Evolutionary conservation across 2,797 vertebrate species (phyloP).

Genomic region (Protonibea diacanthus): DNA sequence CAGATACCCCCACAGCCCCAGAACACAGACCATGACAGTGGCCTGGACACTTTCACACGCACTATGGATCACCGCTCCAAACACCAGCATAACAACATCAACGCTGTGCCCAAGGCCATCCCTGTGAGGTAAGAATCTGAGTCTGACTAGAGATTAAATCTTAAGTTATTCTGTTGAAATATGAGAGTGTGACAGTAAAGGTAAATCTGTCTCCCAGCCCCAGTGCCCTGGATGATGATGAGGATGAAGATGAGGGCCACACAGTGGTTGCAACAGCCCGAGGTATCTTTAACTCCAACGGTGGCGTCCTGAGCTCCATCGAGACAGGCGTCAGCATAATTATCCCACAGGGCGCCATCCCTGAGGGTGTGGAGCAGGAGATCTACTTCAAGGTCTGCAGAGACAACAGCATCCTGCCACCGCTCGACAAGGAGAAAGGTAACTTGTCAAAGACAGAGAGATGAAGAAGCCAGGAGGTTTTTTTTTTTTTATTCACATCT

Average conservation of each 20-base stretch:
- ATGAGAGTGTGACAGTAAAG: slow-evolving; percentile 65
- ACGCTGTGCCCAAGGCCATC: slow-evolving; percentile 94
- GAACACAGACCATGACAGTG: slow-evolving; percentile 89
- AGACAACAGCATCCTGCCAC: slow-evolving; percentile 99
- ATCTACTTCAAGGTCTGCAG: slow-evolving; percentile 99
- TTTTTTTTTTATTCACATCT: not conserved
- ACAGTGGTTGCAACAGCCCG: slow-evolving; percentile 98
- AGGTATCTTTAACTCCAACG: slow-evolving; percentile 96
- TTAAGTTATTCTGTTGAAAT: slow-evolving; percentile 18
- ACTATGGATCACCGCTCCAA: slow-evolving; percentile 92
- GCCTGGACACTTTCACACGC: slow-evolving; percentile 92
- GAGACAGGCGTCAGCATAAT: slow-evolving; percentile 99
- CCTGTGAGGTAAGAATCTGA: slow-evolving; percentile 90
- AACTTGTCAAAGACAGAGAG: slow-evolving; percentile 39
- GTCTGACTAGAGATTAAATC: not conserved
- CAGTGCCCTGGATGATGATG: slow-evolving; percentile 96
- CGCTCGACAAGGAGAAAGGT: slow-evolving; percentile 99
- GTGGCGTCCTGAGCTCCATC: slow-evolving; percentile 97
- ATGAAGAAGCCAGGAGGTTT: not conserved
- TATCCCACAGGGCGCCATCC: slow-evolving; percentile 98
- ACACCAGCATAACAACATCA: slow-evolving; percentile 94
- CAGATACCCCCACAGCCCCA: slow-evolving; percentile 86
- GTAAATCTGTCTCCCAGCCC: slow-evolving; percentile 85
- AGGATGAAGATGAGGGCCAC: slow-evolving; percentile 98
- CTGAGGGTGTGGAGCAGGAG: slow-evolving; percentile 97